Evolutionary conservation across 2,888 invertebrate genomes (phyloP), one percentile per base, ranked within the genome.

Genomic region (Strigamia transsilvanica): DNA sequence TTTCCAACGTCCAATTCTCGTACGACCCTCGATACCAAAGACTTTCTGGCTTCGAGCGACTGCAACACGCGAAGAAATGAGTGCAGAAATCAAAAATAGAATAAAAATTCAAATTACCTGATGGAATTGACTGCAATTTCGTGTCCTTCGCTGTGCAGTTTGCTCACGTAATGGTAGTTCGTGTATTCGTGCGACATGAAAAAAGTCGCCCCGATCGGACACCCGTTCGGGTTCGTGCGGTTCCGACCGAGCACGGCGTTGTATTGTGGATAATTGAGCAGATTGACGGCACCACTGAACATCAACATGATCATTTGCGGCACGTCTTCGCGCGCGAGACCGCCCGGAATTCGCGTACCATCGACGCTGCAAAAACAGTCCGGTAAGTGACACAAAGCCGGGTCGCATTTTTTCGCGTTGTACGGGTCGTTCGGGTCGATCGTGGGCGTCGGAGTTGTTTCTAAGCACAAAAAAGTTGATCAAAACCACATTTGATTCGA

Each of bases 321-420:
- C 56, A 94, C 93, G 86, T 96, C 93, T 87, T 94, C 93, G 18
- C 93, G 92, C 82, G 94, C 92, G 42, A 97, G 88, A 81, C 93
- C 93, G 42, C 94, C 95, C 10, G 97, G 97, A 85, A 96, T 94
- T 83, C 91, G 87, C 5, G 96, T 96, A 51, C 97, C 97, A 88
- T 97, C 96, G 87, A 94, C 93, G 51, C 96, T 96, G 87, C 97
- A 97, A 89, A 93, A 96, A 88, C 97, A 97, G 86, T 95, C 95
- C 0, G 97, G 97, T 85, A 97, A 90, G 84, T 90, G 89, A 87
- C 97, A 97, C 83, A 92, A 91, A 0, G 91, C 89, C 0, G 91
- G 89, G 85, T 96, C 93, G 87, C 97, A 97, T 88, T 92, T 93
- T 42, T 83, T 82, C 15, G 81, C 79, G n/a, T 34, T 15, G 83